Base-by-base conservation (phyloP, 2,113 vertebrate genomes). In the Boleophthalmus pectinirostris region DNA sequence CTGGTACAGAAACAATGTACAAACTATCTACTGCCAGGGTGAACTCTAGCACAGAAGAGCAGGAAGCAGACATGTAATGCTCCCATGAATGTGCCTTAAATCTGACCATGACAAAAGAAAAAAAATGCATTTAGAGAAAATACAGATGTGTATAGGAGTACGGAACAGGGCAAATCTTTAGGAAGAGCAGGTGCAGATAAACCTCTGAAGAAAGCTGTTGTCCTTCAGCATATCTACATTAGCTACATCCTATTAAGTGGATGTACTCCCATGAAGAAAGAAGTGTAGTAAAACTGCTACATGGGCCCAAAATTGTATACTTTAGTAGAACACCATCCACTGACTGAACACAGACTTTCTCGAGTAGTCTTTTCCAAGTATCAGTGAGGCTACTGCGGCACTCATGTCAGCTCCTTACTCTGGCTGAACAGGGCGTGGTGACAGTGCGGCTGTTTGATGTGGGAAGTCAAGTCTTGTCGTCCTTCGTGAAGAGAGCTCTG, bases 381-480 rank as follows among this genome's bases (percentile, higher is more conserved):
- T 73, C 78, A 72, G 61, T 81, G 67, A 69, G 75, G 73, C 68
- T 56, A 11, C 56, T 58, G 56, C 10, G 56, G 68, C 24, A 51
- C 79, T 60, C 71, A 81, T 75, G 69, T 77, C 85, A 84, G 78
- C 86, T 79, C 79, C 82, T 75, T 82, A 63, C 78, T 67, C 68
- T 78, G 85, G 78, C 72, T 5, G 58, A 84, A 79, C 56, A 85
- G 87, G 87, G 79, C 63, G 85, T 77, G 66, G 81, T 83, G 87
- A 82, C 85, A 88, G 84, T 54, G 70, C 45, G 75, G 78, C 82
- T 58, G 82, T 88, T 91, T 90, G 90, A 91, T 89, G 89, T 85
- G 70, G 81, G 77, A 83, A 85, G 79, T 85, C 82, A 74, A 18
- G 76, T 73, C 75, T 54, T 72, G 82, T 45, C n/a, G 65, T 66